Evolutionary conservation across 2,797 vertebrate species (phyloP).

Genomic region (Dipus sagitta): DNA sequence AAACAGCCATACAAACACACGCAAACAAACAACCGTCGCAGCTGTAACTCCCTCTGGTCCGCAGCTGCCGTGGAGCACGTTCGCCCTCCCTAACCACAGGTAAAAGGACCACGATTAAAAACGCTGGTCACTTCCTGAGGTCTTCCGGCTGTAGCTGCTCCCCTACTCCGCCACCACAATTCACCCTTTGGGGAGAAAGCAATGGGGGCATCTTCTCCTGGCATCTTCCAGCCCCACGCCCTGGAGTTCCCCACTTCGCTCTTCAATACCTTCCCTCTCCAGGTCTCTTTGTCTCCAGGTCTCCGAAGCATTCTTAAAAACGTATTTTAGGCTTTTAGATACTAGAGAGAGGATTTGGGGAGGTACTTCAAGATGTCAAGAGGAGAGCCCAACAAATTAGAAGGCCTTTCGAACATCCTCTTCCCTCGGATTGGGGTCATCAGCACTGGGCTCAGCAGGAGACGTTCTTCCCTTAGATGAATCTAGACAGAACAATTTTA

Average conservation of each 20-base stretch:
- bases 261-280: background rate
- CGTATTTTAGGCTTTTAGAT: background rate
- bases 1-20: background rate
- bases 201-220: accelerated
- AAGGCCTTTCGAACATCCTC: background rate
- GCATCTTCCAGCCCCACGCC: background rate
- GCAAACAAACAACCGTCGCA: no score
- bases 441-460: background rate
- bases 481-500: background rate
- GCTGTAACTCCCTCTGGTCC: no score
- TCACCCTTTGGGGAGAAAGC: background rate
- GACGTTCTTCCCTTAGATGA: background rate
- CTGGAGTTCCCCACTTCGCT: background rate
- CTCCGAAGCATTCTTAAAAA: background rate
- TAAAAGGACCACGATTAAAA: background rate
- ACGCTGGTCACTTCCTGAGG: background rate
- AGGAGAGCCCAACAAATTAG: background rate
- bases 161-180: background rate
- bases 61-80: background rate
- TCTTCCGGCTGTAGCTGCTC: background rate
- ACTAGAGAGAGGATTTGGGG: background rate
- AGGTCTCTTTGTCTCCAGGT: background rate
- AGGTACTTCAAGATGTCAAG: background rate
- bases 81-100: background rate
- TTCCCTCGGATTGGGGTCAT: background rate